Conservation (phyloP, 2,888 invertebrate species). For the Campoplex capitator region DNA sequence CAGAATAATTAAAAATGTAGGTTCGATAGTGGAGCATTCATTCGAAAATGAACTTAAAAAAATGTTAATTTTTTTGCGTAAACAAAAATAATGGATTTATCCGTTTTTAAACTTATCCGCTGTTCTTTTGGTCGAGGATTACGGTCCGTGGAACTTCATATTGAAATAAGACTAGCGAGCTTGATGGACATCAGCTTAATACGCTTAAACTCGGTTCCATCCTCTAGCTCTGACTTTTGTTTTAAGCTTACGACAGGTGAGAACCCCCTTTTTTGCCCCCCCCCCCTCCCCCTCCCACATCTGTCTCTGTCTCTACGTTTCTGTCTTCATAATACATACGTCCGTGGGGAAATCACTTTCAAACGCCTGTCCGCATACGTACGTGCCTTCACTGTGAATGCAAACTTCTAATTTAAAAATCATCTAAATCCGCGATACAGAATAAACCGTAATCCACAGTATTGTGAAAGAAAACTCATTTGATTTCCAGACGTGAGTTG, state of each 20-base stretch:
- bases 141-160: not conserved
- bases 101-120: not conserved
- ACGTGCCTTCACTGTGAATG: not conserved
- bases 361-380: slow-evolving; percentile 7
- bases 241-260: slow-evolving; percentile 12
- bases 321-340: slow-evolving; percentile 11
- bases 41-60: not conserved
- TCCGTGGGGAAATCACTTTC: slow-evolving; percentile 52
- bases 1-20: too few relatives aligned
- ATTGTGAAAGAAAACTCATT: not conserved
- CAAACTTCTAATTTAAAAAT: slow-evolving; percentile 8
- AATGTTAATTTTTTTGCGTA: not conserved
- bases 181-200: slow-evolving; percentile 11
- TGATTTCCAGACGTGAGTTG: not conserved
- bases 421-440: slow-evolving; percentile 9
- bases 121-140: not conserved
- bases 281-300: not conserved
- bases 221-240: not conserved
- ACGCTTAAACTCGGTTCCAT: not conserved
- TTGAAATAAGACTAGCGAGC: not conserved
- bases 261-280: not conserved
- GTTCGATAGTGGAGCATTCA: not conserved
- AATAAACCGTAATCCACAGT: not conserved
- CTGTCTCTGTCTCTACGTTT: not conserved
- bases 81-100: not conserved